Conservation (phyloP, 92 coral and sea anemone genomes). For the Palythoa grandiflora region DNA sequence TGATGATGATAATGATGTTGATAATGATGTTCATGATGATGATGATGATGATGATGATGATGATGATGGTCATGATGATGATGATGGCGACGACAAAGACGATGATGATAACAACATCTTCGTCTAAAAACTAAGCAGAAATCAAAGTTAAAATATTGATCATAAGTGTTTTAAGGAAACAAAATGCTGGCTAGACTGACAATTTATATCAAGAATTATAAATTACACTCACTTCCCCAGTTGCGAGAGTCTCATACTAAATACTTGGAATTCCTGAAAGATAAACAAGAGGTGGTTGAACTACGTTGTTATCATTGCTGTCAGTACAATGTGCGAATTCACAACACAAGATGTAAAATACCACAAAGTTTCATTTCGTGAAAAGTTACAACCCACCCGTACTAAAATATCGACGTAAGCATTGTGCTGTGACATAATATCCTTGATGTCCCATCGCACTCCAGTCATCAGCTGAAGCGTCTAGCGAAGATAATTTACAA, state of each 20-base stretch:
- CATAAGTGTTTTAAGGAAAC: background rate
- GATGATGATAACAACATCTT: no score
- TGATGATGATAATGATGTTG: no score
- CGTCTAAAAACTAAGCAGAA: no score
- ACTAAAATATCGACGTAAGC: conserved; percentile 96
- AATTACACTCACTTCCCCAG: conserved; percentile 81
- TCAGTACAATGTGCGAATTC: background rate
- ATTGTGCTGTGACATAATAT: conserved; percentile 99
- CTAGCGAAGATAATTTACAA: conserved; percentile 48
- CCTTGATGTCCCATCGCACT: conserved; percentile 97
- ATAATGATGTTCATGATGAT: no score
- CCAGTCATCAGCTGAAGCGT: conserved; percentile 92
- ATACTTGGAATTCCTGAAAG: conserved; percentile 92
- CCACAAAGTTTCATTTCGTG: no score
- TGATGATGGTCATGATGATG: no score
- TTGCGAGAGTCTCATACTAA: conserved; percentile 93
- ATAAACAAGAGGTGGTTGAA: background rate
- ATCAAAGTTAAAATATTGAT: no score
- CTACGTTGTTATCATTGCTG: background rate
- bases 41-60: no score
- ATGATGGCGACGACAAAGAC: no score
- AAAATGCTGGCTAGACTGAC: background rate
- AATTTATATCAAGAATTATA: background rate
- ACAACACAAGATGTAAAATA: background rate
- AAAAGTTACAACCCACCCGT: conserved; percentile 58